Evolutionary conservation across 1,140 invertebrate species (phyloP).

Genomic region (Drosophila orena): DNA sequence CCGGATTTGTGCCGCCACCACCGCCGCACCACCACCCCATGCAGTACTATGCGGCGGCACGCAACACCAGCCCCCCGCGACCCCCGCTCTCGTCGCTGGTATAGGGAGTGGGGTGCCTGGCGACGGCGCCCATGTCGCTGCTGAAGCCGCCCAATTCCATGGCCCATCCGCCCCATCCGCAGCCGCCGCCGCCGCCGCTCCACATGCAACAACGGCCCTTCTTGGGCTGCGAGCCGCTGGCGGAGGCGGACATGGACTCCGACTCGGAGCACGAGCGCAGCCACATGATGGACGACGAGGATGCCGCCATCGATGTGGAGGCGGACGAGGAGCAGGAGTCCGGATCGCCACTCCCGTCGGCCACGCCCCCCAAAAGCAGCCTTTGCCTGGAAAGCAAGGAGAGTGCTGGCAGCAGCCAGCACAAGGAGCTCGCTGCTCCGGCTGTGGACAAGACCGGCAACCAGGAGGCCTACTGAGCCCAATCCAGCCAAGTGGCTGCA

Average conservation of each 20-base stretch:
- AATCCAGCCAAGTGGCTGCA: slow-evolving; percentile 24
- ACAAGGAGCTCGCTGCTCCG: slow-evolving; percentile 11
- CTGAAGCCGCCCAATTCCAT: slow-evolving; percentile 63
- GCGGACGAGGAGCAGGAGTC: slow-evolving; percentile 64
- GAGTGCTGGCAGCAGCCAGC: slow-evolving; percentile 8
- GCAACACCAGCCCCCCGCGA: slow-evolving; percentile 82
- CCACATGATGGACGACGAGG: slow-evolving; percentile 33
- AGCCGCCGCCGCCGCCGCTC: slow-evolving; percentile 22
- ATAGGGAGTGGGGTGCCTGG: slow-evolving; percentile 84
- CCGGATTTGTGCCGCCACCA: slow-evolving; percentile 84
- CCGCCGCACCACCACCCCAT: slow-evolving; percentile 86
- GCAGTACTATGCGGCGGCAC: slow-evolving; percentile 82
- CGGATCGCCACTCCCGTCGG: slow-evolving; percentile 8
- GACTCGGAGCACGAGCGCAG: slow-evolving; percentile 56
- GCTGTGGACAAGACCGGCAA: slow-evolving; percentile 47
- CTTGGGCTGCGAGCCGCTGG: slow-evolving; percentile 2
- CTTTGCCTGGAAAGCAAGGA: slow-evolving; percentile 64
- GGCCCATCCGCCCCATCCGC: slow-evolving; percentile 8
- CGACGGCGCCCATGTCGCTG: slow-evolving; percentile 72
- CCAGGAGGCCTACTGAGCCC: slow-evolving; percentile 59
- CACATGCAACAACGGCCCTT: slow-evolving; percentile 38
- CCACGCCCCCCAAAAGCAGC: slow-evolving; percentile 24
- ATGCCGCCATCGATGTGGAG: slow-evolving; percentile 75
- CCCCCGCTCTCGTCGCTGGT: slow-evolving; percentile 84
- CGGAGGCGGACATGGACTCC: slow-evolving; percentile 48